Base-by-base conservation (phyloP, 2,797 vertebrate genomes). In the Tamandua tetradactyla region DNA sequence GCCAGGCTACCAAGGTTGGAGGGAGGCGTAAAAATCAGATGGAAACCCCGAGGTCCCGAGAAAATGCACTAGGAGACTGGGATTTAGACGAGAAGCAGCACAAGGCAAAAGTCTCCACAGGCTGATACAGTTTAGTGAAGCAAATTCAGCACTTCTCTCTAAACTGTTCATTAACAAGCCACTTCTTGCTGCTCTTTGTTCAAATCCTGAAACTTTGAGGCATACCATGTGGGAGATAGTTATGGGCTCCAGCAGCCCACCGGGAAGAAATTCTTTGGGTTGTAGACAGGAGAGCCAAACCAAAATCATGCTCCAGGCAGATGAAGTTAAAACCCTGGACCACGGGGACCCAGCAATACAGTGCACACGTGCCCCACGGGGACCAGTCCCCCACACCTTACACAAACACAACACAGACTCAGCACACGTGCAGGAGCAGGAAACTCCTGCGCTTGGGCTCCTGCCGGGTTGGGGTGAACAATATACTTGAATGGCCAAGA, bases 381-480 rank as follows among this genome's bases (percentile, higher is more conserved):
- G 22, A 0, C 1, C 0, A 55, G 0, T 1, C 20, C 25, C 49
- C 68, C 30, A 25, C 7, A 3, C 23, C 2, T 44, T 61, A 42
- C 15, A 64, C 4, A 72, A 49, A 81, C 40, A 37, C 55, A 3
- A 11, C 9, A 40, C 37, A 35, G 32, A 62, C 62, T 82, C 83
- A 83, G 40, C 93, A 88, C 69, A 1, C 30, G 79, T 62, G n/a
- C 84, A 64, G 40, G 66, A 35, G 66, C 78, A 59, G 84, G 89
- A 89, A 91, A 87, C 49, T 87, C 74, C 78, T 37, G 64, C 57
- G 40, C 61, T 49, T 23, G 3, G 44, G 87, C 57, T 37, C 92
- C 95, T 9, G 15, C 40, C 86, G 87, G 82, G 80, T 32, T 37
- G 35, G 37, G 32, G 78, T 71, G 69, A 97, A 97, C 87, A 96